phyloP scores from a whole-genome alignment of 2,888 invertebrate genomes.

The Rambutsinella grinnellia region DNA sequence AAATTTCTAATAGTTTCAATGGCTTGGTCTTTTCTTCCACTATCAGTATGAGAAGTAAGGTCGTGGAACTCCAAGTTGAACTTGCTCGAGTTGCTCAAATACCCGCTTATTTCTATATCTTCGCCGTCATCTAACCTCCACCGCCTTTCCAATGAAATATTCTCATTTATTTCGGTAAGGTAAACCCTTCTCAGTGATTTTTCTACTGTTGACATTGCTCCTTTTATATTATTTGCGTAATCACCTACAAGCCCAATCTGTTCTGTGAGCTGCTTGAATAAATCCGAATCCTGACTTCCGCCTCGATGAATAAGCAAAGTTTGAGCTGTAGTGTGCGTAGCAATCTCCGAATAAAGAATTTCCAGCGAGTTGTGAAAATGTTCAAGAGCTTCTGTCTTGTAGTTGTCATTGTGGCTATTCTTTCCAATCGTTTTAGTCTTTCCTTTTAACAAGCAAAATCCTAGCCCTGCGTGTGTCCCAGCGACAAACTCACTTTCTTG shows the following conservation, averaged over 20 bases:
- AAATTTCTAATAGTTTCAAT: conserved; percentile 18
- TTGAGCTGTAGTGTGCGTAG: background rate
- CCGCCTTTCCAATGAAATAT: background rate
- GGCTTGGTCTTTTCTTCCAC: conserved; percentile 27
- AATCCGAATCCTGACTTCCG: background rate
- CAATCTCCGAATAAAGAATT: conserved; percentile 24
- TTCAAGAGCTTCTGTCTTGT: conserved; percentile 28
- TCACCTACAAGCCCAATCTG: conserved; percentile 26
- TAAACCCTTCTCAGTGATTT: conserved; percentile 19
- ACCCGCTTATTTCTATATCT: too few species aligned
- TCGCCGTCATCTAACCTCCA: background rate
- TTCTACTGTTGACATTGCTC: background rate
- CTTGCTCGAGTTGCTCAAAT: background rate
- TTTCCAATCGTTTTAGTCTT: background rate
- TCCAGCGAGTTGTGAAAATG: background rate
- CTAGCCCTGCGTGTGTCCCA: conserved; percentile 33
- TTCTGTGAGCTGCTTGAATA: conserved; percentile 21
- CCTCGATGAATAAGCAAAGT: conserved; percentile 4
- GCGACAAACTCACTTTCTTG: conserved; percentile 28
- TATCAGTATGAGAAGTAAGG: conserved; percentile 25
- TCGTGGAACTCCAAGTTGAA: conserved; percentile 34
- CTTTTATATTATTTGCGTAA: conserved; percentile 5
- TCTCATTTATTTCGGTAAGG: background rate
- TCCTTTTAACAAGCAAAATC: conserved; percentile 3
- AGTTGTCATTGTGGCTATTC: background rate